phyloP scores from a whole-genome alignment of 2,797 vertebrate genomes.

The Ispidina picta region DNA sequence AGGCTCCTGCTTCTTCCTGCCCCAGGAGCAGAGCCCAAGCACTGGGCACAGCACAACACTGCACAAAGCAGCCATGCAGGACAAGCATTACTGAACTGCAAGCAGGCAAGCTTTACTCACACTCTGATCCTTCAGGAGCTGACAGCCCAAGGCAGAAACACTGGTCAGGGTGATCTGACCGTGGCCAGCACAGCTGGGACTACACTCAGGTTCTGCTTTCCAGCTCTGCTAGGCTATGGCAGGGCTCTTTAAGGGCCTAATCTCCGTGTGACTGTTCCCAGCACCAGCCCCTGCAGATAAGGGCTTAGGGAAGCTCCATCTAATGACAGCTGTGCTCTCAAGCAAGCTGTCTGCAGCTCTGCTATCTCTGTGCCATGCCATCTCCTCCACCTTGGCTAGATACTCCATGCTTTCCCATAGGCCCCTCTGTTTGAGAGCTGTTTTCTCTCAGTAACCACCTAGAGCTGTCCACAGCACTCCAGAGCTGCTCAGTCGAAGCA shows the following conservation, averaged over 20 bases:
- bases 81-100: background rate
- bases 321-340: accelerated
- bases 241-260: conserved; percentile 41
- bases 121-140: background rate
- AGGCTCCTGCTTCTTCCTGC: background rate
- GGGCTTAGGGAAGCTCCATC: background rate
- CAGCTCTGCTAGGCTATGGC: background rate
- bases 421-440: background rate
- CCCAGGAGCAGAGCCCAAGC: background rate
- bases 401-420: background rate
- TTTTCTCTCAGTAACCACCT: background rate
- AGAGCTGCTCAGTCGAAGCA: background rate
- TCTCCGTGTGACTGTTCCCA: conserved; percentile 47
- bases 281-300: background rate
- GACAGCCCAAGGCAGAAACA: background rate
- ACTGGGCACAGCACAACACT: accelerated
- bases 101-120: background rate
- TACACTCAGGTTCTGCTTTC: background rate
- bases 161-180: background rate
- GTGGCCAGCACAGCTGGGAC: background rate
- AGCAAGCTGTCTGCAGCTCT: background rate
- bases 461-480: background rate
- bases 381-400: background rate
- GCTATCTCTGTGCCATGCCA: accelerated
- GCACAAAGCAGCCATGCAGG: accelerated